phyloP scores from a whole-genome alignment of 92 coral and sea anemone genomes.

The Scolanthus callimorphus region DNA sequence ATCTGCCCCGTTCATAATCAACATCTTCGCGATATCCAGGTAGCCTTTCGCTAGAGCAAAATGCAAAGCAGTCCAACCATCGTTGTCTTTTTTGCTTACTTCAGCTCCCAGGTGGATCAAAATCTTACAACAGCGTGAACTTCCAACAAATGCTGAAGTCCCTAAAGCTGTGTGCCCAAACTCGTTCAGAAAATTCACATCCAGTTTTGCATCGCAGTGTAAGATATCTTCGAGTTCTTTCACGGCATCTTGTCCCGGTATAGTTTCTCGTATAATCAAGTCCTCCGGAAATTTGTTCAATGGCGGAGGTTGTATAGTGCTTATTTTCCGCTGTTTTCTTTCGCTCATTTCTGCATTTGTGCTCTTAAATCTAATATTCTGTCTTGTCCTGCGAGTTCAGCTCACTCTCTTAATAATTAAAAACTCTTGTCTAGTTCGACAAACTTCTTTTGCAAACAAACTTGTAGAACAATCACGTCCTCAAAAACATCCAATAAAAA shows the following conservation, averaged over 20 bases:
- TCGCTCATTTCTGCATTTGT: background rate
- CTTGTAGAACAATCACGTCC: background rate
- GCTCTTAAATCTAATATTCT: background rate
- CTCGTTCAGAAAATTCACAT: slow-evolving; percentile 64
- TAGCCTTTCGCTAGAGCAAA: slow-evolving; percentile 82
- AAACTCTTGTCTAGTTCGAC: background rate
- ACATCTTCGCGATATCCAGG: slow-evolving; percentile 66
- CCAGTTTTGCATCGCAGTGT: slow-evolving; percentile 30
- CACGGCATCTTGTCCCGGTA: slow-evolving; percentile 71
- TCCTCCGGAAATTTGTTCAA: slow-evolving; percentile 69
- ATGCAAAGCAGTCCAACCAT: slow-evolving; percentile 94
- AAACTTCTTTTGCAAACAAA: background rate
- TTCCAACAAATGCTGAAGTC: slow-evolving; percentile 83
- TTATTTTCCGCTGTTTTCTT: slow-evolving; percentile 14
- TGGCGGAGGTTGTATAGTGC: slow-evolving; percentile 4
- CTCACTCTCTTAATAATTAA: background rate
- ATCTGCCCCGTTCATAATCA: slow-evolving; percentile 71
- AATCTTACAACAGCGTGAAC: slow-evolving; percentile 59
- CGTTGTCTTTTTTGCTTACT: slow-evolving; percentile 56
- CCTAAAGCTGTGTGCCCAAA: slow-evolving; percentile 79
- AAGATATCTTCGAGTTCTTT: slow-evolving; percentile 60
- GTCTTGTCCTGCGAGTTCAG: too few relatives aligned
- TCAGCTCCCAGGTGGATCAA: slow-evolving; percentile 70
- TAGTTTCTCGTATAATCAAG: slow-evolving; percentile 75
- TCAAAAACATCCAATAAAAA: background rate